Conservation (phyloP, 2,888 invertebrate genomes). For the Hoplodrina ambigua region DNA sequence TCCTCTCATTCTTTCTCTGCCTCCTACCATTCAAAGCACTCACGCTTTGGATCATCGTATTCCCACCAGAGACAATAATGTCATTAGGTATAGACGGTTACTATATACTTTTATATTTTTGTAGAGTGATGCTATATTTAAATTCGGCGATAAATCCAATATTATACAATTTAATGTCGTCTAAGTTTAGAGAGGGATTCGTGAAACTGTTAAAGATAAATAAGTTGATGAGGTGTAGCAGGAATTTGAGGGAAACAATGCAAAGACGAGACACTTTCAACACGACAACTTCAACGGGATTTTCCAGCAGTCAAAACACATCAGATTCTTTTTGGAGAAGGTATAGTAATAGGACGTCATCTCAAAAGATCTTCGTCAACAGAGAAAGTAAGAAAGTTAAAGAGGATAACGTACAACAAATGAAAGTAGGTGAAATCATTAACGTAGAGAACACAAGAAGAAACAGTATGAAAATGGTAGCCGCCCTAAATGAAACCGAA, state of each 20-base stretch:
- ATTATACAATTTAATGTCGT: conserved; percentile 97
- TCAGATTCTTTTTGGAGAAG: conserved; percentile 92
- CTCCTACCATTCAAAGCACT: conserved; percentile 97
- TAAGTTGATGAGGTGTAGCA: conserved; percentile 84
- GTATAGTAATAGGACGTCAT: conserved; percentile 89
- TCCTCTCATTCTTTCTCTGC: conserved; percentile 97
- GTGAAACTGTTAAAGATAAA: conserved; percentile 91
- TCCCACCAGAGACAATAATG: conserved; percentile 92
- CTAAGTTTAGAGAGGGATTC: conserved; percentile 96
- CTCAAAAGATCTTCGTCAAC: conserved; percentile 81
- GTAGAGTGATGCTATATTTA: conserved; percentile 96
- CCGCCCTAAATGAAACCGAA: conserved; percentile 82
- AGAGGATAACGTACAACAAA: conserved; percentile 78
- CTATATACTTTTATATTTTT: conserved; percentile 95
- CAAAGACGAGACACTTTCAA: conserved; percentile 92
- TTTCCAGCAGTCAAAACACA: conserved; percentile 90
- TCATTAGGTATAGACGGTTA: conserved; percentile 95
- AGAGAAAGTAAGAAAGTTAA: conserved; percentile 82
- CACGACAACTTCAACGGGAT: conserved; percentile 91
- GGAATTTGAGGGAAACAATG: conserved; percentile 87
- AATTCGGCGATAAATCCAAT: conserved; percentile 98
- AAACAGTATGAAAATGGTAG: conserved; percentile 87
- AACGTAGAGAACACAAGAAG: conserved; percentile 86
- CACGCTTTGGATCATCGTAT: conserved; percentile 96
- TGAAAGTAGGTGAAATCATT: conserved; percentile 85